Conservation (phyloP, 2,888 invertebrate species). For the Cabera pusaria region DNA sequence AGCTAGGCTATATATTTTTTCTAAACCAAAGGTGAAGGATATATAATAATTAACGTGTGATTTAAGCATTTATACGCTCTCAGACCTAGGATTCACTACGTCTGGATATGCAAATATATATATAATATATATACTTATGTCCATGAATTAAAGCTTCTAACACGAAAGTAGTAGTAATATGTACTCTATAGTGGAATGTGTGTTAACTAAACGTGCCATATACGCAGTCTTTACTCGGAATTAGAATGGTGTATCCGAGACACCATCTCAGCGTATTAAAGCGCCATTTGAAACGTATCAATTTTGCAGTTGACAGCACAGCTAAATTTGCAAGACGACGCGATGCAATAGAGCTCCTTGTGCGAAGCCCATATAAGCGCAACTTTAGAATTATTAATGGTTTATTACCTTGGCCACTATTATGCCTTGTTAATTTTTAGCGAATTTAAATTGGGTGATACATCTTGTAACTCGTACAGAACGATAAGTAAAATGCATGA, state of each 20-base stretch:
- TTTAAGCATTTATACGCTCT: too few species aligned
- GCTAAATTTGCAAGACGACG: constrained; percentile 63
- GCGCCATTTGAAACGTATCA: constrained; percentile 59
- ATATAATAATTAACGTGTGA: too few species aligned
- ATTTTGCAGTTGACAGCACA: constrained; percentile 58
- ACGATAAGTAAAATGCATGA: too few species aligned
- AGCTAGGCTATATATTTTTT: too few species aligned
- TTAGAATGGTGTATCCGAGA: constrained; percentile 32
- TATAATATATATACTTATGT: too few species aligned
- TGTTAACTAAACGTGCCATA: constrained; percentile 21
- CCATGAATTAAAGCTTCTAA: too few species aligned
- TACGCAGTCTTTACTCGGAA: constrained; percentile 35
- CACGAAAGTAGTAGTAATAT: too few species aligned
- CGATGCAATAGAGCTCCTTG: constrained; percentile 46
- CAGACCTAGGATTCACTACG: too few species aligned
- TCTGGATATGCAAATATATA: too few species aligned
- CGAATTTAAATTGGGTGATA: constrained; percentile 31
- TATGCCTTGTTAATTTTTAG: constrained; percentile 31
- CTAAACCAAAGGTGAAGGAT: too few species aligned
- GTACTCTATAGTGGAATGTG: constrained; percentile 9
- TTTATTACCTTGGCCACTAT: constrained; percentile 35
- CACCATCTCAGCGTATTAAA: constrained; percentile 53
- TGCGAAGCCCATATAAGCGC: constrained; percentile 31
- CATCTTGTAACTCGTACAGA: too few species aligned
- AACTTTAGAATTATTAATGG: constrained; percentile 45